Evolutionary conservation across 1,140 invertebrate species (phyloP).

Genomic region (Acromyrmex charruanus): DNA sequence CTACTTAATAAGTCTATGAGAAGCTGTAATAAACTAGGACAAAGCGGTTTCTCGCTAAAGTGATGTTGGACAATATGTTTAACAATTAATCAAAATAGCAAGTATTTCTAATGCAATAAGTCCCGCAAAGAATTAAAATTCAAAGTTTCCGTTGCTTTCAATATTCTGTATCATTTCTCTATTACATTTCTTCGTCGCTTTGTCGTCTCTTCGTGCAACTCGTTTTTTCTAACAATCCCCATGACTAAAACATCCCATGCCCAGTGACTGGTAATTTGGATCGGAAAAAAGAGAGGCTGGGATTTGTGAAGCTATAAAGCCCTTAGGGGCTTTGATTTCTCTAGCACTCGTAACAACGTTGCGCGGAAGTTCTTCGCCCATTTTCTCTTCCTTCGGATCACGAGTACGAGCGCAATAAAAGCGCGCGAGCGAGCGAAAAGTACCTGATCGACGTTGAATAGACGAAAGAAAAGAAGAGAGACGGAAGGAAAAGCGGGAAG

Average conservation of each 20-base stretch:
- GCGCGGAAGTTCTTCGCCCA: constrained; percentile 47
- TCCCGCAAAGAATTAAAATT: background rate
- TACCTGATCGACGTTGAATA: constrained; percentile 64
- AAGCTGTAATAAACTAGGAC: constrained; percentile 31
- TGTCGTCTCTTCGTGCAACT: background rate
- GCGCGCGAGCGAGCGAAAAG: constrained; percentile 51
- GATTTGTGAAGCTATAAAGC: background rate
- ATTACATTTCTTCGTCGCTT: background rate
- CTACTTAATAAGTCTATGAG: constrained; percentile 36
- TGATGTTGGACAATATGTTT: background rate
- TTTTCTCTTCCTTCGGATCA: constrained; percentile 57
- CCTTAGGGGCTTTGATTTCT: constrained; percentile 53
- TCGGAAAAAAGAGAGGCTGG: constrained; percentile 16
- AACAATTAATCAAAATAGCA: background rate
- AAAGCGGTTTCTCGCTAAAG: constrained; percentile 19
- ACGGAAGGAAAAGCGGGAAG: background rate
- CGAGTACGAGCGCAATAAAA: constrained; percentile 62
- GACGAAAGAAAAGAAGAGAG: constrained; percentile 59
- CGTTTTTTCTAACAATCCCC: background rate
- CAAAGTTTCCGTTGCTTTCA: background rate
- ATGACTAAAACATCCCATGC: constrained; percentile 40
- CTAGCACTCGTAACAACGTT: constrained; percentile 53
- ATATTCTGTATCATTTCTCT: background rate
- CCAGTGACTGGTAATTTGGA: constrained; percentile 37
- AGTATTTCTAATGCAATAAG: background rate